Evolutionary conservation across 2,888 invertebrate genomes (phyloP).

Genomic region (Spodoptera picta): DNA sequence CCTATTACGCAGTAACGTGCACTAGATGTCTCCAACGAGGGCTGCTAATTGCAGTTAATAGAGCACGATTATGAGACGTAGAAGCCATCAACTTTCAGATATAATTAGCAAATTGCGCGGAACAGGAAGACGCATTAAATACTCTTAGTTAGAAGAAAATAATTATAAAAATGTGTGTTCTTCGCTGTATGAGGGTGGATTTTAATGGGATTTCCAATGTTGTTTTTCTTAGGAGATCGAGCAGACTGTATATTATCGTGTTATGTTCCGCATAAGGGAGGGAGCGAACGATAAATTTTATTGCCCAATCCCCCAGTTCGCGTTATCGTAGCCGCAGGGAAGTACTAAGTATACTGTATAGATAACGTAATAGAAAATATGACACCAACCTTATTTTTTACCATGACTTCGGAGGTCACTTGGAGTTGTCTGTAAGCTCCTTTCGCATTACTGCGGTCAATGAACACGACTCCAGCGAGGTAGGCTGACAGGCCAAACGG

Average conservation of each 20-base stretch:
- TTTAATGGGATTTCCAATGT: slow-evolving; percentile 32
- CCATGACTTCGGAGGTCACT: slow-evolving; percentile 82
- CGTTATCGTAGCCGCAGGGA: slow-evolving; percentile 21
- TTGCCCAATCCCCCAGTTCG: slow-evolving; percentile 32
- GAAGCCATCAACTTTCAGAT: no score
- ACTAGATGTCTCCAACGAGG: no score
- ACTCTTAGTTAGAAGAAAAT: no score
- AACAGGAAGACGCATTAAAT: slow-evolving; percentile 9
- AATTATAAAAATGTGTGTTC: background rate
- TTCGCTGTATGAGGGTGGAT: slow-evolving; percentile 20
- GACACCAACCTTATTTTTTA: slow-evolving; percentile 77
- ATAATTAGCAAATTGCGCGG: background rate
- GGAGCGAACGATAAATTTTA: slow-evolving; percentile 44
- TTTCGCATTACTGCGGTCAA: slow-evolving; percentile 88
- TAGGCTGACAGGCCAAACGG: slow-evolving; percentile 90
- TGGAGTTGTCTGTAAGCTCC: slow-evolving; percentile 85
- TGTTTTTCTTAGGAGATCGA: slow-evolving; percentile 35
- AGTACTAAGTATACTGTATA: slow-evolving; percentile 13
- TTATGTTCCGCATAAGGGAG: slow-evolving; percentile 32
- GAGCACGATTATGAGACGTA: no score
- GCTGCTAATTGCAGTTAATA: no score
- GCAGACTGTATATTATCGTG: slow-evolving; percentile 35
- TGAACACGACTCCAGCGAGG: slow-evolving; percentile 90
- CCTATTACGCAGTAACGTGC: no score
- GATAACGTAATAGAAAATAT: slow-evolving; percentile 62